Percentiles rank a stretch among this genome's conserved stretches.
phyloP scores from a whole-genome alignment of 92 coral and sea anemone species.

The Micromussa lordhowensis region DNA sequence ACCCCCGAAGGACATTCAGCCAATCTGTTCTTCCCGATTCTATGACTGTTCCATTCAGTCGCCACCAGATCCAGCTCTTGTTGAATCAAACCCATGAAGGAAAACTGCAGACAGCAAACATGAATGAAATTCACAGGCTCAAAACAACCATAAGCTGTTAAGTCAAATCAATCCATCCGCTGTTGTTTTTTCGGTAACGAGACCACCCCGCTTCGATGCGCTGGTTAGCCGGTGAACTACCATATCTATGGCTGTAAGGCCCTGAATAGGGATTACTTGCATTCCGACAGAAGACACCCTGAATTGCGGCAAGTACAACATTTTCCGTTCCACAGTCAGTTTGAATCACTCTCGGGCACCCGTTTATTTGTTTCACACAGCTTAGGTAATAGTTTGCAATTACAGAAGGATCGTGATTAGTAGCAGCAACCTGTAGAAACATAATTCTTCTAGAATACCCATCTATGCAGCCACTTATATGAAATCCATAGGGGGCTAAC shows the following conservation, averaged over 20 bases:
- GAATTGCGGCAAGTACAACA: slow-evolving; percentile 34
- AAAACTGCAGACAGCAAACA: slow-evolving; percentile 53
- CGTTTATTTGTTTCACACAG: slow-evolving; percentile 29
- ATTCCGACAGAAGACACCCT: slow-evolving; percentile 29
- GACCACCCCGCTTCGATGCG: slow-evolving; percentile 57
- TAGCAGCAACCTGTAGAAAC: slow-evolving; percentile 55
- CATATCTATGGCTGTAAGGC: slow-evolving; percentile 32
- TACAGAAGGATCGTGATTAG: slow-evolving; percentile 43
- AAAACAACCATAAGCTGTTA: slow-evolving; percentile 33
- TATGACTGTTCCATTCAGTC: slow-evolving; percentile 55
- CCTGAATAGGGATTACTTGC: slow-evolving; percentile 34
- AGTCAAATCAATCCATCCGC: slow-evolving; percentile 43
- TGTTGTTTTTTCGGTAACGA: slow-evolving; percentile 23
- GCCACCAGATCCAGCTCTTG: slow-evolving; percentile 53
- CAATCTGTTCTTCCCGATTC: slow-evolving; percentile 49
- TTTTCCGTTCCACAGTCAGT: slow-evolving; percentile 57
- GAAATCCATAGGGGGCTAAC: slow-evolving; percentile 20
- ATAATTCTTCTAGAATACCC: slow-evolving; percentile 54
- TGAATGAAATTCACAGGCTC: slow-evolving; percentile 41
- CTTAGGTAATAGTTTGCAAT: slow-evolving; percentile 24
- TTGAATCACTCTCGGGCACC: slow-evolving; percentile 48
- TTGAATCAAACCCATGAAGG: slow-evolving; percentile 38
- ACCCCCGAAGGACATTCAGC: slow-evolving; percentile 64
- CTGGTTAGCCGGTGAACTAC: slow-evolving; percentile 41
- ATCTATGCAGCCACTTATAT: slow-evolving; percentile 54